Conservation (phyloP, 2,888 invertebrate genomes). For the Deroplatys truncata region DNA sequence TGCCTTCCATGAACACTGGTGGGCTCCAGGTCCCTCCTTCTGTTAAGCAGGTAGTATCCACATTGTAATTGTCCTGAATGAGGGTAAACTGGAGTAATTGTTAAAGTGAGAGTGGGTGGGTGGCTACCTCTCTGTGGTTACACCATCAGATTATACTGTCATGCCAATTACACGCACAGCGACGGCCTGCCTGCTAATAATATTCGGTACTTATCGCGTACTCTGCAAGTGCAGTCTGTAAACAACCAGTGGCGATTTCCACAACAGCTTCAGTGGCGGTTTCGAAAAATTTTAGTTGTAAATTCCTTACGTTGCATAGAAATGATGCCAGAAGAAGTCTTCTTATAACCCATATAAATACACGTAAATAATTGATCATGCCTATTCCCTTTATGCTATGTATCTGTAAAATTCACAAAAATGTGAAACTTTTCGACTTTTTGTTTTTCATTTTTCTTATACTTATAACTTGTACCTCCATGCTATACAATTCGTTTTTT, state of each 20-base stretch:
- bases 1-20: neutral
- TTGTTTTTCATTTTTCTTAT: too few relatives aligned
- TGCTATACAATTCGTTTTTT: too few relatives aligned
- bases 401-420: too few relatives aligned
- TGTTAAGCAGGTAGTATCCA: neutral
- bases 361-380: too few relatives aligned
- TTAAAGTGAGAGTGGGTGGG: neutral
- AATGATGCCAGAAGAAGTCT: too few relatives aligned
- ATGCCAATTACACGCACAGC: neutral
- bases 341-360: too few relatives aligned
- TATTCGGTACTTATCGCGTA: neutral
- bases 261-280: too few relatives aligned
- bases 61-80: neutral
- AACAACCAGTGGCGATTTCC: neutral
- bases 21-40: neutral
- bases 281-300: too few relatives aligned
- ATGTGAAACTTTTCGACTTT: too few relatives aligned
- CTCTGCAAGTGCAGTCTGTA: neutral
- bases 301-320: too few relatives aligned
- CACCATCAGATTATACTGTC: neutral
- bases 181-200: neutral
- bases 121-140: neutral
- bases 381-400: too few relatives aligned
- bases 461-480: too few relatives aligned
- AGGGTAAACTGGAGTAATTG: neutral